Percentiles rank a stretch among this genome's conserved stretches.
These are phyloP conservation scores for Sardina pilchardus DNA, from an alignment of 2,113 vertebrate genomes.

Conservation along the genomic window DNA sequence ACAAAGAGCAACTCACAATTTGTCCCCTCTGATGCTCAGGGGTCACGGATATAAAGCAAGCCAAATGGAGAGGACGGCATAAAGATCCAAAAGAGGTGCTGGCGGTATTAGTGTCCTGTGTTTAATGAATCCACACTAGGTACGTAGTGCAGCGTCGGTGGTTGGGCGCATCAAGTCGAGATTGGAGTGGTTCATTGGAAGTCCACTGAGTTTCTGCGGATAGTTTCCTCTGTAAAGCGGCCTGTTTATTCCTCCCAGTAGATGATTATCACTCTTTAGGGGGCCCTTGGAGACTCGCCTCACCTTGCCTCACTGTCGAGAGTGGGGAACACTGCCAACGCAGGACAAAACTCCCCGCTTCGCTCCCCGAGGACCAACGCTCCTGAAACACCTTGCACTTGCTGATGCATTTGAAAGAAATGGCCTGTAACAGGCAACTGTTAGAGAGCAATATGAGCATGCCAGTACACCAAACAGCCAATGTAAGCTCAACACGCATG, in stretches of 20 bases:
- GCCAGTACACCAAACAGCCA: background rate
- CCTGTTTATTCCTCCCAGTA: slow-evolving; percentile 35
- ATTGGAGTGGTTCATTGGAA: background rate
- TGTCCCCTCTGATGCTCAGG: background rate
- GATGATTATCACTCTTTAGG: slow-evolving; percentile 34
- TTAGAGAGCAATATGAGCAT: background rate
- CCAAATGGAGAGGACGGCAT: background rate
- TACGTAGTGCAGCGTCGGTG: background rate
- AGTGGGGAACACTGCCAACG: slow-evolving; percentile 24
- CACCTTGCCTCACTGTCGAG: background rate
- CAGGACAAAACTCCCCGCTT: slow-evolving; percentile 2
- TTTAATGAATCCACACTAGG: background rate
- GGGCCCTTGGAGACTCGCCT: slow-evolving; percentile 17
- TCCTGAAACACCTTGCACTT: slow-evolving; percentile 1
- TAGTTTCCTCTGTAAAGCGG: slow-evolving; percentile 24
- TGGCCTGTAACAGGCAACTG: background rate
- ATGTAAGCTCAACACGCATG: background rate
- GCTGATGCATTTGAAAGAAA: background rate
- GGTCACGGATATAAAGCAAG: background rate
- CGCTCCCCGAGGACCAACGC: background rate
- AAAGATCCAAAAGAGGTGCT: background rate
- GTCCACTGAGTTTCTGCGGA: background rate
- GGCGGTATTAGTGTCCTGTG: background rate
- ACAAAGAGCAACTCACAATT: too few species aligned
- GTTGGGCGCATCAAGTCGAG: background rate